Conservation (phyloP, 2,797 vertebrate species). For the Oophaga sylvatica region DNA sequence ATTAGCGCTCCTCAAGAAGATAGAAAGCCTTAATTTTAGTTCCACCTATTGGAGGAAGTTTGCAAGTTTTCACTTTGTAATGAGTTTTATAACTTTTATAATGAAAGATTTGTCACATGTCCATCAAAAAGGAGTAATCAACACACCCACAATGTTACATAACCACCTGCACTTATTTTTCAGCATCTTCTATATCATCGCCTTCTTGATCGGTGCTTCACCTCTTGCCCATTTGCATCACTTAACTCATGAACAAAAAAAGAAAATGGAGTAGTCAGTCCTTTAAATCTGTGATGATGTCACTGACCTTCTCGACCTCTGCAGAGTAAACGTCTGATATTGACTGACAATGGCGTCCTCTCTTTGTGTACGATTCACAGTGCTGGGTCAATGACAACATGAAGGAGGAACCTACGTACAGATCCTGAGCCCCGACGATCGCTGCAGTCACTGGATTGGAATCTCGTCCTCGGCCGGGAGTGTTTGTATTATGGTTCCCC, state of each 20-base stretch:
- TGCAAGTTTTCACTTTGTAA: too few relatives aligned
- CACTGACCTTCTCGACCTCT: neutral
- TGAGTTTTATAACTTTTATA: neutral
- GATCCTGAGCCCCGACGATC: neutral
- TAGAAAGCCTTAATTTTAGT: too few relatives aligned
- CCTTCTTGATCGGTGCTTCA: neutral
- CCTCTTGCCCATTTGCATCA: neutral
- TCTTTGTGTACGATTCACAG: neutral
- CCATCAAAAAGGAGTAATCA: neutral
- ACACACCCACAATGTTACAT: neutral
- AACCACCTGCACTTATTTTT: too few relatives aligned
- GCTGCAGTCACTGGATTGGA: conserved; percentile 52
- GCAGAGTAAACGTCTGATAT: neutral
- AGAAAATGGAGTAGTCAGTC: neutral
- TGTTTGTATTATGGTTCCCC: conserved; percentile 45
- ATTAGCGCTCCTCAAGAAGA: too few relatives aligned
- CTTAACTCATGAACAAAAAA: neutral
- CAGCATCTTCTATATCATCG: too few relatives aligned
- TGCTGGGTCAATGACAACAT: neutral
- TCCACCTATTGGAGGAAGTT: too few relatives aligned
- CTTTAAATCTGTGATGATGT: neutral
- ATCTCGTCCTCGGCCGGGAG: conserved; percentile 23
- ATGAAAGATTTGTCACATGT: neutral
- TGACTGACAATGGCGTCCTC: neutral
- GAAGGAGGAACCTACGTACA: conserved; percentile 16